Percentiles rank a stretch among this genome's conserved stretches.
phyloP scores from a whole-genome alignment of 2,113 vertebrate species.

The Scophthalmus maximus region DNA sequence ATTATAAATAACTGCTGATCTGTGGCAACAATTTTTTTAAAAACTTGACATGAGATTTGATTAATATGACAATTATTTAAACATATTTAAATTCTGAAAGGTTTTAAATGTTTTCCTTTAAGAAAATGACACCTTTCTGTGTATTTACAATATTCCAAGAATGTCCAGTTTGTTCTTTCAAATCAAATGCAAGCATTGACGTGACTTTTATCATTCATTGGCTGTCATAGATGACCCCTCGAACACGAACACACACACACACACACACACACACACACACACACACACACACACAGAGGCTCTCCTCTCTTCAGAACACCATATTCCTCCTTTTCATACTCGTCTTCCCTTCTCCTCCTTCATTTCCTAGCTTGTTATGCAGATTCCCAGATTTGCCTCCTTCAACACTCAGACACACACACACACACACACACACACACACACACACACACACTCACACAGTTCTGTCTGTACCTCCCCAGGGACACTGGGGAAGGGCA shows the following conservation, averaged over 20 bases:
- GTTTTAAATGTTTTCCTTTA: neutral
- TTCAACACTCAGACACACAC: constrained; percentile 50
- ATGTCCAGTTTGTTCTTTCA: constrained; percentile 20
- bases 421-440: constrained; percentile 24
- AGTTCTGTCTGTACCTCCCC: constrained; percentile 77
- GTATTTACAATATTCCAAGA: neutral
- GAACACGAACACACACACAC: neutral
- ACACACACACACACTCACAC: constrained; percentile 47
- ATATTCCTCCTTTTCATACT: constrained; percentile 50
- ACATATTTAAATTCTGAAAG: neutral
- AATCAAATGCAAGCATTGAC: constrained; percentile 12
- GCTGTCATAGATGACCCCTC: constrained; percentile 21
- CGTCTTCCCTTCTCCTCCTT: constrained; percentile 59
- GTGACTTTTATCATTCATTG: constrained; percentile 35
- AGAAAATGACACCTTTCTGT: neutral
- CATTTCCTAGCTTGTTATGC: constrained; percentile 79
- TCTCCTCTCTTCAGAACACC: constrained; percentile 36
- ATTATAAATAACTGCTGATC: neutral
- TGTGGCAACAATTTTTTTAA: neutral
- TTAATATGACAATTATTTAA: neutral
- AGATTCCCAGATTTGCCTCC: constrained; percentile 79
- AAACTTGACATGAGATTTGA: neutral
- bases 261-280: constrained; percentile 17
- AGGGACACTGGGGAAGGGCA: constrained; percentile 83
- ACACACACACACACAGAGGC: constrained; percentile 3